Base-by-base conservation (phyloP, 2,888 invertebrate species). In the Euphydryas editha region DNA sequence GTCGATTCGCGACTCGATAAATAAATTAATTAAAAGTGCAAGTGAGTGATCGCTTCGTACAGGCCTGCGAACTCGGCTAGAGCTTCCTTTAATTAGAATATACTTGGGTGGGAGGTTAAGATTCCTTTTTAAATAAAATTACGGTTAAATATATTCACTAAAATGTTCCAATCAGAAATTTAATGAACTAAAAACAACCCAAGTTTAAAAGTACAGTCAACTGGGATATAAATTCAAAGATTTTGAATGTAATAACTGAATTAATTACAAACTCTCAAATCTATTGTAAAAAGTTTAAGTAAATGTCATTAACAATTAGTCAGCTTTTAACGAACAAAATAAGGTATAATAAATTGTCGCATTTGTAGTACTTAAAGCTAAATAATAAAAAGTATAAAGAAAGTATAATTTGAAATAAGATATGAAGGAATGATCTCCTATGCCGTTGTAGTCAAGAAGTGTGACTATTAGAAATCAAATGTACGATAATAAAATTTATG, bases 11-110 rank as follows among this genome's bases (percentile, higher is more conserved):
- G 90, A 90, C 88, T 86, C 92, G 85, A 93, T 93, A 93, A 93
- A 93, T 93, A 92, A 93, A 93, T 93, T 92, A 93, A 93, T 93
- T 93, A 93, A 92, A 92, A 93, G 92, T 93, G 92, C 92, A 92
- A 93, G 92, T 92, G 91, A 93, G 88, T 88, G 92, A 92, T 92
- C 88, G 88, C 78, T 80, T 84, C 86, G 84, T 89, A 89, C 88
- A 88, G 77, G 77, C 88, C 87, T 86, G 85, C 82, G 84, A 84
- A 83, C 81, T 84, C 81, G 76, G 80, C 73, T 84, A 84, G 79
- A 83, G 85, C 85, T 85, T 87, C 84, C 79, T 83, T 87, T 88
- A 88, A 91, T 90, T 89, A 87, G 85, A 89, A 90, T 88, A 89
- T 77, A 83, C 82, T 85, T 82, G 80, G 78, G 54, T 54, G 76